Evolutionary conservation across 2,797 vertebrate genomes (phyloP).

Genomic region (Aratinga solstitialis): DNA sequence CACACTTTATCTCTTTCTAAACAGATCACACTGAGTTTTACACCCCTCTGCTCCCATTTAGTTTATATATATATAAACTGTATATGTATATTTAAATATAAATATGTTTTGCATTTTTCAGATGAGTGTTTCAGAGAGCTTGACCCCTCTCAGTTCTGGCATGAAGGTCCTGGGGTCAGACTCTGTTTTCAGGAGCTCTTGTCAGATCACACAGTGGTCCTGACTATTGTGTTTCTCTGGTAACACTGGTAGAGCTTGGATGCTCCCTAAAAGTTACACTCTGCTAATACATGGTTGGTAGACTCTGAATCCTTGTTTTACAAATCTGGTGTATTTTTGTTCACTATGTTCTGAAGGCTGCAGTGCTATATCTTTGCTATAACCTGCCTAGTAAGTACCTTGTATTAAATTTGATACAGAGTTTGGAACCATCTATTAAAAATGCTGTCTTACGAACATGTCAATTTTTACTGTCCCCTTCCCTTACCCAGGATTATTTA

Average conservation of each 20-base stretch:
- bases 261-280: neutral
- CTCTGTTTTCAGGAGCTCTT: neutral
- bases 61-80: neutral
- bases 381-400: neutral
- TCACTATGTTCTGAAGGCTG: neutral
- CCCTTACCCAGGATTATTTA: neutral
- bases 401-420: neutral
- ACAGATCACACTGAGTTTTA: neutral
- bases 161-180: fast-evolving
- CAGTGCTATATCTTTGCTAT: neutral
- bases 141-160: neutral
- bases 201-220: fast-evolving
- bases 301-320: neutral
- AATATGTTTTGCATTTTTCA: neutral
- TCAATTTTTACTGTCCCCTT: neutral
- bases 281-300: fast-evolving
- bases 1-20: constrained; percentile 1
- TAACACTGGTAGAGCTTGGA: neutral
- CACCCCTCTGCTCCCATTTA: neutral
- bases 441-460: neutral
- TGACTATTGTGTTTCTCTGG: neutral
- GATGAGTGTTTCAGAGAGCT: neutral
- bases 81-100: neutral
- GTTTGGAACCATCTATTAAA: neutral
- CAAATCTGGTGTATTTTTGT: neutral